Evolutionary conservation across 2,888 invertebrate genomes (phyloP).

Genomic region (Ctena decussata): DNA sequence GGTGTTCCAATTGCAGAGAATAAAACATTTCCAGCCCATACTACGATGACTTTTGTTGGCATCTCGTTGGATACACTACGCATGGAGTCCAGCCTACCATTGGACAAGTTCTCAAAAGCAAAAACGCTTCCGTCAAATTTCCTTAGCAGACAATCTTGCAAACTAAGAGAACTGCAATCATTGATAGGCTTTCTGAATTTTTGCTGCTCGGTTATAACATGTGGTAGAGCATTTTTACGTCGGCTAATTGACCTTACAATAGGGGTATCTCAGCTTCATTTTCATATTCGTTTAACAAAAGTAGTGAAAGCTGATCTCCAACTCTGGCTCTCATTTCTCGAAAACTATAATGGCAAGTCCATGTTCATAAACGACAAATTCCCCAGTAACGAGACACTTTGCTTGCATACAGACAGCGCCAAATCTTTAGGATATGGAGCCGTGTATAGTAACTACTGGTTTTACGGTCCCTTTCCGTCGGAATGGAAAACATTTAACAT

Average conservation of each 20-base stretch:
- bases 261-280: slow-evolving; percentile 21
- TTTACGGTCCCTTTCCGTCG: slow-evolving; percentile 30
- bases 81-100: slow-evolving; percentile 37
- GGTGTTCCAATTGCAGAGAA: slow-evolving; percentile 40
- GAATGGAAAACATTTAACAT: slow-evolving; percentile 7
- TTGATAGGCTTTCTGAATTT: slow-evolving; percentile 34
- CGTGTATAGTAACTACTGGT: background rate
- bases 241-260: slow-evolving; percentile 35
- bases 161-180: slow-evolving; percentile 15
- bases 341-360: slow-evolving; percentile 41
- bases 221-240: slow-evolving; percentile 28
- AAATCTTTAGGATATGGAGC: slow-evolving; percentile 50
- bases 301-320: slow-evolving; percentile 18
- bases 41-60: slow-evolving; percentile 32
- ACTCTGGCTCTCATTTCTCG: slow-evolving; percentile 29
- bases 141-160: background rate
- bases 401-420: slow-evolving; percentile 45
- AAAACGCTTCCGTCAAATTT: background rate
- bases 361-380: slow-evolving; percentile 3
- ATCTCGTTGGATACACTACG: slow-evolving; percentile 23
- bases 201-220: slow-evolving; percentile 39
- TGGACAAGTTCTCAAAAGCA: slow-evolving; percentile 1
- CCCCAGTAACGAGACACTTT: background rate
- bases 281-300: slow-evolving; percentile 25
- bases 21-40: slow-evolving; percentile 3